A percentile compares a stretch with the other conserved stretches of the same genome.
These are phyloP conservation scores for Phoxinus phoxinus DNA, from an alignment of 2,113 vertebrate species.

Conservation along the genomic window DNA sequence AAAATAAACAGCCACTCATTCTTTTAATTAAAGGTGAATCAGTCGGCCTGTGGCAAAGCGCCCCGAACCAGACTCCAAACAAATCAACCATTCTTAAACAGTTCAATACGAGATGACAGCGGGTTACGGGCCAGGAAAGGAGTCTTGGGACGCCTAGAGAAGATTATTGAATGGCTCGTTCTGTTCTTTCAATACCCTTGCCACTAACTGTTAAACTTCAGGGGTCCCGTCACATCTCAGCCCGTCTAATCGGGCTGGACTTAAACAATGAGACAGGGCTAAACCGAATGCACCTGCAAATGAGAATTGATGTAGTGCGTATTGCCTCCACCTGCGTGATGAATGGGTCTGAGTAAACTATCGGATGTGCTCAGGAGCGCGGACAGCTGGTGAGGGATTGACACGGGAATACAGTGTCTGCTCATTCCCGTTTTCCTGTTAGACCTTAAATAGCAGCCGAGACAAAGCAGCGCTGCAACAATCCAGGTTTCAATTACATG, in stretches of 20 bases:
- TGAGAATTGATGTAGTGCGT: slow-evolving; percentile 43
- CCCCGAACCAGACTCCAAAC: background rate
- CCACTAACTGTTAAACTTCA: slow-evolving; percentile 24
- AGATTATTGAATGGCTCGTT: background rate
- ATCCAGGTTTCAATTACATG: slow-evolving; percentile 43
- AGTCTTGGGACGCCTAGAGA: background rate
- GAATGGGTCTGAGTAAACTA: slow-evolving; percentile 3
- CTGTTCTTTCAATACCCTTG: background rate
- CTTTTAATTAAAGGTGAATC: slow-evolving; percentile 69
- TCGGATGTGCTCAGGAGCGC: background rate
- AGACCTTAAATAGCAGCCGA: slow-evolving; percentile 21
- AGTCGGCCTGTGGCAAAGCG: slow-evolving; percentile 59
- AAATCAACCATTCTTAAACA: slow-evolving; percentile 29
- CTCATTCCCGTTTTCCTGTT: background rate
- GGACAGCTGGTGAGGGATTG: background rate
- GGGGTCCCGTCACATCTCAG: slow-evolving; percentile 24
- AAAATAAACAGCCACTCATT: slow-evolving; percentile 61
- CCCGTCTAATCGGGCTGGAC: slow-evolving; percentile 40
- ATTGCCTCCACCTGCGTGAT: slow-evolving; percentile 44
- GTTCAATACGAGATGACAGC: slow-evolving; percentile 30
- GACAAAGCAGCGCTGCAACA: slow-evolving; percentile 12
- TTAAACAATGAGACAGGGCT: slow-evolving; percentile 34
- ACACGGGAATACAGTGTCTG: background rate
- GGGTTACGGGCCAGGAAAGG: background rate
- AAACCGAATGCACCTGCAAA: slow-evolving; percentile 44